A percentile compares a stretch with the other conserved stretches of the same genome.
Conservation (phyloP, 2,888 invertebrate genomes). For the Leptarthrus brevirostris region DNA sequence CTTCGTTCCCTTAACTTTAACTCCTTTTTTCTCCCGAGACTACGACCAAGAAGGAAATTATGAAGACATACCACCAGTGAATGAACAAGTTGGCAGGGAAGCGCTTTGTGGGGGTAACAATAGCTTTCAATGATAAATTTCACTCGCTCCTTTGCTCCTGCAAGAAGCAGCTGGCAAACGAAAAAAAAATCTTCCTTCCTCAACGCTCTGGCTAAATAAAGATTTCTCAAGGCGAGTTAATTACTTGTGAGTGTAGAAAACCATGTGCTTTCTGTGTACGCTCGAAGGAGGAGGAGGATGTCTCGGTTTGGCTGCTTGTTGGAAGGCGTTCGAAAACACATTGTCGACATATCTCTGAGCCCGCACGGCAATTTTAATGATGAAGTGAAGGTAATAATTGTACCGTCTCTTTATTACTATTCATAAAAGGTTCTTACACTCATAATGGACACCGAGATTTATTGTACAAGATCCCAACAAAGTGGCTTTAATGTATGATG, state of each 20-base stretch:
- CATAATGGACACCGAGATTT: too few relatives aligned
- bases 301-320: too few relatives aligned
- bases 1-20: neutral
- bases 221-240: slow-evolving; percentile 3
- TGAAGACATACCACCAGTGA: slow-evolving; percentile 9
- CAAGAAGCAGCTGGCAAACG: neutral
- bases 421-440: too few relatives aligned
- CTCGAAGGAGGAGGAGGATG: too few relatives aligned
- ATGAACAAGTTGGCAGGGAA: slow-evolving; percentile 1
- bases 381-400: too few relatives aligned
- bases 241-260: neutral
- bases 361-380: too few relatives aligned
- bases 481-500: too few relatives aligned
- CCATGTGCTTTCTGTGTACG: neutral
- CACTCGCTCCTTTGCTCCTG: neutral
- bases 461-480: too few relatives aligned
- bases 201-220: neutral
- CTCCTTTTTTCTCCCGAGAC: neutral
- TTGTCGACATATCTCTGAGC: too few relatives aligned
- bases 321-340: too few relatives aligned
- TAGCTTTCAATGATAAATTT: neutral
- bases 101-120: neutral
- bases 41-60: slow-evolving; percentile 23
- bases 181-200: neutral
- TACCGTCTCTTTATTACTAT: too few relatives aligned